phyloP scores from a whole-genome alignment of 2,113 vertebrate species.

The Hippocampus zosterae region DNA sequence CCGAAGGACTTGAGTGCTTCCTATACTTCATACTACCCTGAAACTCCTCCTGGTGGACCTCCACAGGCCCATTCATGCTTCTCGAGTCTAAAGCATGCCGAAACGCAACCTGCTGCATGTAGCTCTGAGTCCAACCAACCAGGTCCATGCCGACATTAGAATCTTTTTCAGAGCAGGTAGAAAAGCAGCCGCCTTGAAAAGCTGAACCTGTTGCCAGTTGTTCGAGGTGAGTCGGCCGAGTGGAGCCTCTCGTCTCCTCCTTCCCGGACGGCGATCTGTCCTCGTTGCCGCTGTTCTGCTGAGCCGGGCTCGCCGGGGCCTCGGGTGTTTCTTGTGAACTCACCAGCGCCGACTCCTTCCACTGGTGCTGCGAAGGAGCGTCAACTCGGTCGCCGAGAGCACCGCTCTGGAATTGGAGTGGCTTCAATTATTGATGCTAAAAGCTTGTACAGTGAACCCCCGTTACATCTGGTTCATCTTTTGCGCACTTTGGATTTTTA shows the following conservation, averaged over 20 bases:
- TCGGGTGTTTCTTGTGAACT: conserved; percentile 65
- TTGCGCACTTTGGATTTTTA: no score
- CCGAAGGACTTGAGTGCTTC: conserved; percentile 71
- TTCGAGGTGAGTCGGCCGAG: conserved; percentile 70
- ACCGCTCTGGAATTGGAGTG: conserved; percentile 55
- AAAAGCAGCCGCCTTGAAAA: conserved; percentile 80
- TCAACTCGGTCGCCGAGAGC: conserved; percentile 59
- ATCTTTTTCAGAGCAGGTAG: conserved; percentile 85
- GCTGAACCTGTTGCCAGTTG: conserved; percentile 93
- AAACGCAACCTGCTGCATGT: conserved; percentile 70
- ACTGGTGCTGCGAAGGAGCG: conserved; percentile 63
- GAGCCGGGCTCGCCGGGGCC: conserved; percentile 71
- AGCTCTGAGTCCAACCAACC: conserved; percentile 74
- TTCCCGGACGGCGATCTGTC: conserved; percentile 59
- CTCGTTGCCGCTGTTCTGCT: conserved; percentile 72
- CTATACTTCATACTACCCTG: conserved; percentile 58
- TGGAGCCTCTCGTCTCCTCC: conserved; percentile 63
- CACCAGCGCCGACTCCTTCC: conserved; percentile 71
- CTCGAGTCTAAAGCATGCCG: conserved; percentile 38
- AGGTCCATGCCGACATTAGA: conserved; percentile 76
- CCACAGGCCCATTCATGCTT: conserved; percentile 37
- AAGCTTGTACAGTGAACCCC: neutral
- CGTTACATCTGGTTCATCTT: neutral
- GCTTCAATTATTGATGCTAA: conserved; percentile 3
- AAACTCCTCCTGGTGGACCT: conserved; percentile 72